Conservation (phyloP, 2,113 vertebrate species). For the Neomonachus schauinslandi region DNA sequence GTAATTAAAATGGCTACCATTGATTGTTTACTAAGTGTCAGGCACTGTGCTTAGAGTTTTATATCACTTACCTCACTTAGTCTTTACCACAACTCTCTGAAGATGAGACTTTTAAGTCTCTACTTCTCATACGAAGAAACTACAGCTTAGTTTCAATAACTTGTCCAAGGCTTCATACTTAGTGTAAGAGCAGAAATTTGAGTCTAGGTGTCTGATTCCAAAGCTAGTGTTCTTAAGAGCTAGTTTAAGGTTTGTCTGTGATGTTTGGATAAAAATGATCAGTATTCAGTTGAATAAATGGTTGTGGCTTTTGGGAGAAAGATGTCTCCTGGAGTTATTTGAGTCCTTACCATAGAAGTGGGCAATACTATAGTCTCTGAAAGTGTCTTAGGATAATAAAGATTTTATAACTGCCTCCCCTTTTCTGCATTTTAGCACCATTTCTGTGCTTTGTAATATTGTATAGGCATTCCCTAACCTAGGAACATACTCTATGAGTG, state of each 20-base stretch:
- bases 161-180: slow-evolving; percentile 8
- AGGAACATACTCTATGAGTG: slow-evolving; percentile 34
- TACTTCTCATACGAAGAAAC: slow-evolving; percentile 50
- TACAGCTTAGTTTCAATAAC: slow-evolving; percentile 53
- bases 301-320: slow-evolving; percentile 56
- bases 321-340: slow-evolving; percentile 24
- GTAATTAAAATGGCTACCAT: slow-evolving; percentile 40
- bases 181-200: slow-evolving; percentile 43
- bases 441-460: slow-evolving; percentile 60
- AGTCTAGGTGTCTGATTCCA: slow-evolving; percentile 40
- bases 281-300: slow-evolving; percentile 54
- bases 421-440: slow-evolving; percentile 50
- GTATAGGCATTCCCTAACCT: slow-evolving; percentile 22
- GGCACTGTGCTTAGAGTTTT: slow-evolving; percentile 41
- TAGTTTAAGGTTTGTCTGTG: slow-evolving; percentile 34
- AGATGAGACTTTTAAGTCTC: slow-evolving; percentile 50
- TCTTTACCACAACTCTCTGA: slow-evolving; percentile 38
- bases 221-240: slow-evolving; percentile 51
- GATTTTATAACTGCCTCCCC: not conserved
- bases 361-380: slow-evolving; percentile 11
- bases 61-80: slow-evolving; percentile 54
- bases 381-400: slow-evolving; percentile 42
- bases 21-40: slow-evolving; percentile 42
- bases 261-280: slow-evolving; percentile 25
- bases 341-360: slow-evolving; percentile 42